Percentiles rank a stretch among this genome's conserved stretches.
phyloP scores from a whole-genome alignment of 2,888 invertebrate species.

The Drosophila parthenogenetica region DNA sequence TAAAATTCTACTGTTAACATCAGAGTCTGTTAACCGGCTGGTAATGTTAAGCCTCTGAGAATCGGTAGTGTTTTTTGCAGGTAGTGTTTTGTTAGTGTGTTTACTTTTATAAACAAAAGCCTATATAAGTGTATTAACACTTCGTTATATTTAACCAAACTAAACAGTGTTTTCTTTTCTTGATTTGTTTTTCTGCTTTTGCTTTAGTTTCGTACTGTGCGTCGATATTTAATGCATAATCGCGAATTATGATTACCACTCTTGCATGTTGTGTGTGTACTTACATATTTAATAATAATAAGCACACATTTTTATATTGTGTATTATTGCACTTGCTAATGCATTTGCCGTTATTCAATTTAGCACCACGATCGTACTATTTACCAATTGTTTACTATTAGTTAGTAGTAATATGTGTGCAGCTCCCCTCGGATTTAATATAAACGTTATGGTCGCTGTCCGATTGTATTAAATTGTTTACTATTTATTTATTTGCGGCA shows the following conservation, averaged over 20 bases:
- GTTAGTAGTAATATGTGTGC: constrained; percentile 6
- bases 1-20: too few relatives aligned
- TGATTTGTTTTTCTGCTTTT: constrained; percentile 39
- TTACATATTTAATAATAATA: constrained; percentile 56
- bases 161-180: constrained; percentile 24
- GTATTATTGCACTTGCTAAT: constrained; percentile 77
- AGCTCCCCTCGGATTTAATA: constrained; percentile 13
- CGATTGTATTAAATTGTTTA: constrained; percentile 31
- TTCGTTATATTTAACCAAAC: not conserved
- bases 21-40: too few relatives aligned
- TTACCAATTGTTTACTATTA: constrained; percentile 50
- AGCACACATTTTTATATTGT: constrained; percentile 38
- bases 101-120: too few relatives aligned
- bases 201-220: constrained; percentile 57
- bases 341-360: constrained; percentile 74
- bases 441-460: constrained; percentile 16
- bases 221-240: constrained; percentile 73
- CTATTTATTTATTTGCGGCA: constrained; percentile 46
- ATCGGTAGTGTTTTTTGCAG: too few relatives aligned
- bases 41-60: too few relatives aligned
- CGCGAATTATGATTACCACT: constrained; percentile 63
- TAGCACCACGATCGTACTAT: constrained; percentile 67
- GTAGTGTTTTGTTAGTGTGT: too few relatives aligned
- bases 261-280: constrained; percentile 61
- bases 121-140: not conserved